Conservation (phyloP, 2,113 vertebrate genomes). For the Glaucomys volans region DNA sequence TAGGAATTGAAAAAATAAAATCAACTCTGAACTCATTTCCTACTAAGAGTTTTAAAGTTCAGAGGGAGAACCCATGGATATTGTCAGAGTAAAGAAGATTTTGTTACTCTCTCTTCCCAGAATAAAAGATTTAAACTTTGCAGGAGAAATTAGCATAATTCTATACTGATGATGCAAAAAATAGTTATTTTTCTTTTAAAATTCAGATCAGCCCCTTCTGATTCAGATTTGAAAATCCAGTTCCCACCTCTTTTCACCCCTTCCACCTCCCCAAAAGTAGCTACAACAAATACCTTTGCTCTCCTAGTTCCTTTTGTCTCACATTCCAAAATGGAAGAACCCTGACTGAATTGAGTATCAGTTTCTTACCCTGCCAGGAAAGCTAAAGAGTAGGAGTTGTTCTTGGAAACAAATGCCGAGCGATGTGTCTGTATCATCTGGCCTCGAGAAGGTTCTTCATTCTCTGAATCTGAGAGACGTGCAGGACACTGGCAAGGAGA, state of each 20-base stretch:
- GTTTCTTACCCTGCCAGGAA: conserved; percentile 88
- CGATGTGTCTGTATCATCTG: conserved; percentile 90
- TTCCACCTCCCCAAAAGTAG: background rate
- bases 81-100: background rate
- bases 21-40: background rate
- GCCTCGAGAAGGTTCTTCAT: conserved; percentile 93
- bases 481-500: conserved; percentile 86
- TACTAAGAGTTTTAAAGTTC: conserved; percentile 20
- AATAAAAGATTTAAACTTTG: background rate
- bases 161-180: conserved; percentile 5
- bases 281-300: background rate
- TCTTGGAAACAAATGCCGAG: conserved; percentile 94
- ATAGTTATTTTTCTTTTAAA: conserved; percentile 46
- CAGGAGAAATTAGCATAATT: conserved; percentile 22
- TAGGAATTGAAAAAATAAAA: conserved; percentile 48
- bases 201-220: background rate
- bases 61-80: background rate
- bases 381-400: conserved; percentile 86
- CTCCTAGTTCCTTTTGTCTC: background rate
- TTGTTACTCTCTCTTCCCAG: background rate
- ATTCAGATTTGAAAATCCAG: conserved; percentile 1
- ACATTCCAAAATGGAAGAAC: conserved; percentile 44
- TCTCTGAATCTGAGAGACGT: conserved; percentile 95
- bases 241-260: background rate
- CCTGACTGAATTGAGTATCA: background rate